These are phyloP conservation scores for Xestia ashworthii DNA, from an alignment of 2,888 invertebrate species.

Conservation along the genomic window DNA sequence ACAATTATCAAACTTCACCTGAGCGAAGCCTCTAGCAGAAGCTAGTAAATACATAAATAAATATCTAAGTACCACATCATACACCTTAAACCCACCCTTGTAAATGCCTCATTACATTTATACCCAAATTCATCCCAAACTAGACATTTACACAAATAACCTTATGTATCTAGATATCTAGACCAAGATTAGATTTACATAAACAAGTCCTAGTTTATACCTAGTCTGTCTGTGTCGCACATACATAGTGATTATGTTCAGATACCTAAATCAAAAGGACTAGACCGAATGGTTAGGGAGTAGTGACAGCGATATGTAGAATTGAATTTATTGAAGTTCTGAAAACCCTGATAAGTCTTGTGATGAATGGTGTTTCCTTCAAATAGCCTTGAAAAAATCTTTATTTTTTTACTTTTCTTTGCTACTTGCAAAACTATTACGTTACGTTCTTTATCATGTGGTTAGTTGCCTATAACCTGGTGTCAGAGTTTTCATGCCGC, in stretches of 20 bases:
- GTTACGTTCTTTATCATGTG: too few species aligned
- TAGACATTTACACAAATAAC: slow-evolving; percentile 5
- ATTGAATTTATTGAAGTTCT: not conserved
- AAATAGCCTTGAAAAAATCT: too few species aligned
- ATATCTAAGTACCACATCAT: not conserved
- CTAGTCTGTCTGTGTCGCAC: not conserved
- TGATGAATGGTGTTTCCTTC: too few species aligned
- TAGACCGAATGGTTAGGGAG: not conserved
- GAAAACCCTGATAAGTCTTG: too few species aligned
- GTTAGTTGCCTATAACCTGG: too few species aligned
- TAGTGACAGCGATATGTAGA: not conserved
- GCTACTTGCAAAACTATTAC: too few species aligned
- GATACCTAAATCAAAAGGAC: slow-evolving; percentile 21
- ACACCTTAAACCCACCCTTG: too few species aligned
- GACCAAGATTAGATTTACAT: slow-evolving; percentile 7
- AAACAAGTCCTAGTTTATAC: not conserved
- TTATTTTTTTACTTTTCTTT: too few species aligned
- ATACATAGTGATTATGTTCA: slow-evolving; percentile 9
- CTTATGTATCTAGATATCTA: not conserved
- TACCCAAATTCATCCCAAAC: not conserved
- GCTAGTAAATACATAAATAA: too few species aligned
- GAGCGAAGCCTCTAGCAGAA: too few species aligned
- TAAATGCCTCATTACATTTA: not conserved
- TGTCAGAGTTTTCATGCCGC: too few species aligned
- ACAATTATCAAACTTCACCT: too few species aligned